Evolutionary conservation across 1,140 invertebrate species (phyloP).

Genomic region (Microplitis mediator): DNA sequence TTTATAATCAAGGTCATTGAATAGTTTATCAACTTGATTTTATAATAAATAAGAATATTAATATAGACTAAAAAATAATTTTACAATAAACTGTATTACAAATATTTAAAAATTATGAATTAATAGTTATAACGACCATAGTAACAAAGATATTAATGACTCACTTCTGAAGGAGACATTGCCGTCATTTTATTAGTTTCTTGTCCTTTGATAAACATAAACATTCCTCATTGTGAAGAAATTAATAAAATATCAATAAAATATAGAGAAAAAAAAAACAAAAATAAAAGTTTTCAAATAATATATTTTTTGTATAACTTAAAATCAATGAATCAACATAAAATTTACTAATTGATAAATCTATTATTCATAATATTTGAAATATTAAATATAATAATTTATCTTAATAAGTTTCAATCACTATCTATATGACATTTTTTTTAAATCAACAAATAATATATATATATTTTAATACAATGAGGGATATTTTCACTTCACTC

Average conservation of each 20-base stretch:
- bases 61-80: no score
- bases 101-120: neutral
- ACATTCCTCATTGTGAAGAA: constrained; percentile 43
- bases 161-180: constrained; percentile 59
- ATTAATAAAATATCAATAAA: no score
- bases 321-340: no score
- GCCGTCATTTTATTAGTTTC: constrained; percentile 58
- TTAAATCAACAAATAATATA: neutral
- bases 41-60: no score
- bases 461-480: neutral
- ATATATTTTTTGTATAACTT: neutral
- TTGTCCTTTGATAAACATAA: constrained; percentile 55
- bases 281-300: neutral
- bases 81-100: neutral
- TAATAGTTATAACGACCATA: neutral
- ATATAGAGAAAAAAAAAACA: neutral
- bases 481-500: neutral
- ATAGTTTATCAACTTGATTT: no score
- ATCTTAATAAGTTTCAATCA: no score
- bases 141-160: constrained; percentile 23
- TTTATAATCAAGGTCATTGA: neutral
- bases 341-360: no score
- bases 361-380: no score
- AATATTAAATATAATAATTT: no score
- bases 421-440: neutral